Conservation (phyloP, 2,888 invertebrate species). For the Melieria crassipennis region DNA sequence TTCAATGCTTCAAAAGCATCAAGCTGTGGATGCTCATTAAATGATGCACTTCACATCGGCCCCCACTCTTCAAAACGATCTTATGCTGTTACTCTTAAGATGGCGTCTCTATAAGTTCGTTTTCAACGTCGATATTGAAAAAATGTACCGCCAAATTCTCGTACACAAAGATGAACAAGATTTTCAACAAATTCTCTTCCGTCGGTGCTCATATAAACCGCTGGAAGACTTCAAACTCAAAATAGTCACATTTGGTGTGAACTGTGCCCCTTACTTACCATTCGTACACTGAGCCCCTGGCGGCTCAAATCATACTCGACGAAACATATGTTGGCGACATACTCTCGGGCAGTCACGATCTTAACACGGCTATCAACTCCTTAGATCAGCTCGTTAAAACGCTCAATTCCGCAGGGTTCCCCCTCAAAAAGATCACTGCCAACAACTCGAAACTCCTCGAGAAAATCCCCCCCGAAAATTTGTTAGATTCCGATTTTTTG, state of each 20-base stretch:
- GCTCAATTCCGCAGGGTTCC: no score
- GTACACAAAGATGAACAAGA: slow-evolving; percentile 27
- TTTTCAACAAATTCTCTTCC: slow-evolving; percentile 29
- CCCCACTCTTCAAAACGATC: slow-evolving; percentile 9
- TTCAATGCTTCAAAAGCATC: slow-evolving; percentile 20
- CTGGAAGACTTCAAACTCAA: slow-evolving; percentile 17
- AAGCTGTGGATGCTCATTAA: slow-evolving; percentile 3
- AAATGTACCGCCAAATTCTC: slow-evolving; percentile 42
- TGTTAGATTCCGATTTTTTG: no score
- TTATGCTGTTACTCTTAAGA: background rate
- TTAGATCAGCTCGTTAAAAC: no score
- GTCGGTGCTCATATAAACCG: background rate
- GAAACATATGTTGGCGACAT: no score
- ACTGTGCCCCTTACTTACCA: background rate
- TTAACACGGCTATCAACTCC: no score
- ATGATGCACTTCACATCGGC: slow-evolving; percentile 7
- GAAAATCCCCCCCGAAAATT: no score
- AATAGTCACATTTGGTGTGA: slow-evolving; percentile 24
- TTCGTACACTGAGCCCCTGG: no score
- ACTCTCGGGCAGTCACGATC: no score
- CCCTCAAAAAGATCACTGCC: no score
- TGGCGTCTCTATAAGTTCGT: slow-evolving; percentile 3
- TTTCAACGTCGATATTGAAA: slow-evolving; percentile 41
- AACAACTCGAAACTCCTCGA: no score
- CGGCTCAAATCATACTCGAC: no score